Percentiles rank a stretch among this genome's conserved stretches.
Evolutionary conservation across 2,797 vertebrate species (phyloP).

Genomic region (Sebastes reedi): DNA sequence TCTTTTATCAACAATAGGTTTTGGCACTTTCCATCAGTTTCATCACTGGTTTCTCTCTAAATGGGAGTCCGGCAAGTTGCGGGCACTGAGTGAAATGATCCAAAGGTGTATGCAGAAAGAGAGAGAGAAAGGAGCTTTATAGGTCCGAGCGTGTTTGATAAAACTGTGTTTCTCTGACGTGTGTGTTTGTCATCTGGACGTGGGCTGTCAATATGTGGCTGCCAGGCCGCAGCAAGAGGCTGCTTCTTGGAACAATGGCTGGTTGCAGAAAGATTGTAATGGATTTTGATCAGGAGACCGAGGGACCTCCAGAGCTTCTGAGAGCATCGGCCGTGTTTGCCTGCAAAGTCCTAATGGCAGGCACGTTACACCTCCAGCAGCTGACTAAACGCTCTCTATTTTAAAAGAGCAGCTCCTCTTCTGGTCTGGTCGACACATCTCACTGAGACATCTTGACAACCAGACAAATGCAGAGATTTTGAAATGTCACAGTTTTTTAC

Average conservation of each 20-base stretch:
- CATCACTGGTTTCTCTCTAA: conserved; percentile 55
- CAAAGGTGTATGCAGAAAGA: conserved; percentile 4
- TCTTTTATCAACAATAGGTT: conserved; percentile 78
- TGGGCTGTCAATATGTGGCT: conserved; percentile 39
- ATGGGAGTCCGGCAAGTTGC: conserved; percentile 43
- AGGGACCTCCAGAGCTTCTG: conserved; percentile 24
- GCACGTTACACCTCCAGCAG: conserved; percentile 61
- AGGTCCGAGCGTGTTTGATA: conserved; percentile 17
- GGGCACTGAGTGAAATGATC: conserved; percentile 27
- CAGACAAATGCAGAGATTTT: conserved; percentile 68
- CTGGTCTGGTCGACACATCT: conserved; percentile 59
- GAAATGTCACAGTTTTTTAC: conserved; percentile 78
- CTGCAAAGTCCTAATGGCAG: conserved; percentile 66
- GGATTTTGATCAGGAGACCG: conserved; percentile 54
- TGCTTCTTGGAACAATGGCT: conserved; percentile 23
- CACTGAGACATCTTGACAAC: conserved; percentile 77
- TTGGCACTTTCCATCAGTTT: conserved; percentile 76
- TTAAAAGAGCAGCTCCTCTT: conserved; percentile 68
- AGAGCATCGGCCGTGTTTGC: conserved; percentile 42
- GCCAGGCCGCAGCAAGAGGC: conserved; percentile 3
- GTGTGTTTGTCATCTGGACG: conserved; percentile 28
- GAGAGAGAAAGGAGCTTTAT: conserved; percentile 1
- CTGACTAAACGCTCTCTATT: conserved; percentile 62
- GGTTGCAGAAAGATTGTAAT: conserved; percentile 2
- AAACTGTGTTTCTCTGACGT: conserved; percentile 13